Evolutionary conservation across 2,888 invertebrate species (phyloP), one percentile per base, ranked within the genome.

Genomic region (Rhagium mordax): DNA sequence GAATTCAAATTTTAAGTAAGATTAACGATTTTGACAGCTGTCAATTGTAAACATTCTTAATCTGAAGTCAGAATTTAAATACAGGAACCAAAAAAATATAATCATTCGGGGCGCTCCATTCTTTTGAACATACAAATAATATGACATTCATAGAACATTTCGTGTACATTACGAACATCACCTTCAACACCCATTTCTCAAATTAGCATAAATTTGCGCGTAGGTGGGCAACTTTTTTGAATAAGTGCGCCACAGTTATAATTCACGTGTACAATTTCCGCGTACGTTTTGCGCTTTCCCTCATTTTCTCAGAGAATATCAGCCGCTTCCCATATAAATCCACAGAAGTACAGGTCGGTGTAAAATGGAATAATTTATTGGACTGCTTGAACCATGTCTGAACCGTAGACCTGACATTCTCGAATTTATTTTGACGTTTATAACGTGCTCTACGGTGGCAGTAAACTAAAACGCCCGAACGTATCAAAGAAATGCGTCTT

Each of bases 341-440:
- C 66, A 59, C 57, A 48, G 68, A 74, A 72, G 70, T 77, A 74
- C 71, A 73, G 71, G 64, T 61, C 67, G 67, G 69, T 67, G 68
- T 73, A 75, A 79, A 79, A 68, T 74, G 73, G 77, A 78, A 78
- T 80, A 78, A 80, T 80, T 80, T 80, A 79, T 80, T 68, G 75
- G 67, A 66, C 57, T 41, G 73, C 47, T 61, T 61, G 61, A 61
- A 61, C 61, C 21, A 33, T 48, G 77, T 72, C 71, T 74, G 74
- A 77, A 78, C 76, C 72, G 78, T 75, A 76, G 75, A 70, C 72
- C 67, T 74, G 78, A 78, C 78, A 70, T 74, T 60, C 64, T 70
- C 71, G 74, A 77, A 80, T 79, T 80, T 80, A 77, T 79, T 80
- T 77, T 74, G 77, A 77, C 77, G 67, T 74, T 77, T 73, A 71